Base-by-base conservation (phyloP, 2,888 invertebrate genomes). In the Choristoneura rosaceana region DNA sequence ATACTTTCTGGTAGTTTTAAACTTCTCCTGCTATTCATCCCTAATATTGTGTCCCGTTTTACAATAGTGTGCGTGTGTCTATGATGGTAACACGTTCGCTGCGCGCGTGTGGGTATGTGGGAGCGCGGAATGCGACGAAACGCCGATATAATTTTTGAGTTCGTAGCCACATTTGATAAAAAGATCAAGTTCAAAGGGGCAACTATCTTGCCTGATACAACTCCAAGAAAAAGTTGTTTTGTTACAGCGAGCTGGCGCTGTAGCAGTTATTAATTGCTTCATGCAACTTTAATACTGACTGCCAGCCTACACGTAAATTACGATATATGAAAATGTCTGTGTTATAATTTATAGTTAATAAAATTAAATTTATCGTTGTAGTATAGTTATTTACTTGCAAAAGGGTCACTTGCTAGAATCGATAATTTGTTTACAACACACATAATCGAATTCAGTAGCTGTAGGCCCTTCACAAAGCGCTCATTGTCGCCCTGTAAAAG, bases 121-220 rank as follows among this genome's bases (percentile, higher is more conserved):
- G 84, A 84, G 82, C 86, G 86, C 87, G 89, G 89, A 90, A 92
- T 90, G 91, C 87, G 85, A 82, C 86, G 84, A 25, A 25, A 79
- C 82, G 86, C 86, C 88, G 90, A 91, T 91, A 91, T 89, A 86
- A 89, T 89, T 90, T 90, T 81, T 82, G 83, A 82, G 84, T 84
- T 82, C 84, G 81, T 82, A 85, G 86, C 80, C 83, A 84, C 85
- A 83, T 84, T 87, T 88, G 92, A 93, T 93, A 93, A 92, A 90
- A 88, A 91, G 88, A 92, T 92, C 92, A 93, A 93, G 93, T 92
- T 92, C 92, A 92, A 90, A 92, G 89, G 91, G 90, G 84, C 88
- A 87, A 83, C 81, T 82, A 80, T 79, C 81, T 80, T 76, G 75
- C 76, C 76, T 80, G 80, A 87, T 87, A 87, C 80, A 80, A 75